Evolutionary conservation across 2,797 vertebrate genomes (phyloP), one percentile per base, ranked within the genome.

Genomic region (Sitta carolinensis): DNA sequence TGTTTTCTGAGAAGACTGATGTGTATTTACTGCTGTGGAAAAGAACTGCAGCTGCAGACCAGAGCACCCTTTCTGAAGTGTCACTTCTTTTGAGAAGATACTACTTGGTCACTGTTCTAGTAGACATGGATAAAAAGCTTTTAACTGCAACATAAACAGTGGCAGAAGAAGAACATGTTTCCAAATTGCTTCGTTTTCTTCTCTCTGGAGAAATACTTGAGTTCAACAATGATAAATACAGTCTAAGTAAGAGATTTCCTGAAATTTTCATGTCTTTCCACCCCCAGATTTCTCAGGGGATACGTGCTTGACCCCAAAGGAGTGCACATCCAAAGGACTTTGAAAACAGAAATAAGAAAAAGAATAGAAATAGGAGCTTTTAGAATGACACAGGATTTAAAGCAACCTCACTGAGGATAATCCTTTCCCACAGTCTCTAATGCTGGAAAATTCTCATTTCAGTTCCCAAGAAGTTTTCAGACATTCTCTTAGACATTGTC

Each of bases 211-310:
- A 93, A 91, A 82, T 94, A 38, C 70, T 88, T 70, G 48, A 61
- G 42, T 51, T 90, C 85, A 91, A 26, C 74, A 84, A 36, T 54
- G 67, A 90, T 66, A 92, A 87, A 95, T 91, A 82, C 57, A 70
- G 67, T 70, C 25, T 70, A 84, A 93, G 63, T 45, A 95, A 87
- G 89, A 93, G 80, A 87, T 91, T 94, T 96, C 77, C 90, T 95
- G 89, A 94, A 83, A 51, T 80, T 87, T 92, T 78, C 59, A 21
- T 61, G 59, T 72, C 51, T 75, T 74, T 94, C 95, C 94, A 93
- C 89, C 93, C 95, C 77, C 93, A 90, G 42, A 94, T 93, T 96
- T 96, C 95, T 91, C 96, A 96, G 85, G 95, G 89, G 82, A 50
- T 76, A 64, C 38, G 5, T 77, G 52, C 75, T 90, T 96, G 90